phyloP scores from a whole-genome alignment of 1,140 invertebrate species.

The Penaeus chinensis region DNA sequence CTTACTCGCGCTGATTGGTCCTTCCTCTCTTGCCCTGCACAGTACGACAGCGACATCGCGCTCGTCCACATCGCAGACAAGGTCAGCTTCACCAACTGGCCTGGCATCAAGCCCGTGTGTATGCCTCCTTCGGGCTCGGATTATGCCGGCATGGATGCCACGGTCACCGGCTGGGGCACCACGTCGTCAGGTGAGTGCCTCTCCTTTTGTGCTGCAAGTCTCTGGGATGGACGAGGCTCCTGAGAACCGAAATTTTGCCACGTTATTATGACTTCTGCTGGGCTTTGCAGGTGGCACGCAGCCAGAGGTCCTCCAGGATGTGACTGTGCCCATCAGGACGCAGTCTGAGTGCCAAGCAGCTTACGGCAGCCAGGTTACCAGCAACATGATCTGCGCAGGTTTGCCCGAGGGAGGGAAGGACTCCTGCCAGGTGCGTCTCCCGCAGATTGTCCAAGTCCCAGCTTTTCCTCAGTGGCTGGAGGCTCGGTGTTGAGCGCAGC shows the following conservation, averaged over 20 bases:
- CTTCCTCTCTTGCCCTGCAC: not conserved
- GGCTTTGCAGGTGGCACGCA: conserved; percentile 2
- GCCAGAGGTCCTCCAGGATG: not conserved
- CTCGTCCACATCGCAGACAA: not conserved
- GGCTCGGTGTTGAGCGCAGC: too few relatives aligned
- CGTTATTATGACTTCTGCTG: not conserved
- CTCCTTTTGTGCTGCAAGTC: too few relatives aligned
- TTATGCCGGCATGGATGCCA: conserved; percentile 66
- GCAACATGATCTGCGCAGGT: conserved; percentile 39
- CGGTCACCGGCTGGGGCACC: conserved; percentile 81
- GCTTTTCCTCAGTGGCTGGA: too few relatives aligned
- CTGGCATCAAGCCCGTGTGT: not conserved
- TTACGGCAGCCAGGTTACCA: conserved; percentile 12
- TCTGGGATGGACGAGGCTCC: too few relatives aligned
- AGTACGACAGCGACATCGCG: conserved; percentile 17
- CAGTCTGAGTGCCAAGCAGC: not conserved
- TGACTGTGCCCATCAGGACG: not conserved
- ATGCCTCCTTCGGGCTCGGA: conserved; percentile 31
- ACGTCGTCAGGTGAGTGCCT: conserved; percentile 57
- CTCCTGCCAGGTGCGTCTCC: conserved; percentile 31
- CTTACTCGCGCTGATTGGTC: not conserved
- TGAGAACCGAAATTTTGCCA: not conserved
- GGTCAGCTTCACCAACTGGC: conserved; percentile 14
- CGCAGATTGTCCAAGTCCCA: too few relatives aligned
- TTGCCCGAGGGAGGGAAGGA: conserved; percentile 9